A percentile compares a stretch with the other conserved stretches of the same genome.
These are phyloP conservation scores for Zonotrichia leucophrys DNA, from an alignment of 2,113 vertebrate genomes.

Conservation along the genomic window DNA sequence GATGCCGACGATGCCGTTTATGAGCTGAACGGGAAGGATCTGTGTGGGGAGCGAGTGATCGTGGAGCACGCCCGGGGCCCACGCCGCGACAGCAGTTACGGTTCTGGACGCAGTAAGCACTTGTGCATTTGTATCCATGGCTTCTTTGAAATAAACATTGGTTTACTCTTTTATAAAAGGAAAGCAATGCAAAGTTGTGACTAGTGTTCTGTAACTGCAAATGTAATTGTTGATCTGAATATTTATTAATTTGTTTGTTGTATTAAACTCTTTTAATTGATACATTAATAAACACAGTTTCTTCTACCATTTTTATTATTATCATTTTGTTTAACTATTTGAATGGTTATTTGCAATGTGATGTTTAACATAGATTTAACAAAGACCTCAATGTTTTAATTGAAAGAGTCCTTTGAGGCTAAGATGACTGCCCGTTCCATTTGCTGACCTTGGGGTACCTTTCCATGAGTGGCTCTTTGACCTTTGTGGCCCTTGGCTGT, in stretches of 20 bases:
- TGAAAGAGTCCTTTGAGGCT: constrained; percentile 95
- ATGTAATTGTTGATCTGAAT: constrained; percentile 59
- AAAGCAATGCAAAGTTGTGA: constrained; percentile 31
- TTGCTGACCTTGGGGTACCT: constrained; percentile 97
- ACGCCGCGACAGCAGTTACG: constrained; percentile 87
- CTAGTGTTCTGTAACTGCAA: constrained; percentile 63
- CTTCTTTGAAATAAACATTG: constrained; percentile 40
- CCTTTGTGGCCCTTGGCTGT: constrained; percentile 95
- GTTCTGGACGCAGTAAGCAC: constrained; percentile 91
- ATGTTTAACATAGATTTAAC: constrained; percentile 95
- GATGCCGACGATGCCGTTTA: constrained; percentile 97
- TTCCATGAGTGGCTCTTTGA: constrained; percentile 94
- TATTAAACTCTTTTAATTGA: constrained; percentile 64
- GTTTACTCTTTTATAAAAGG: not conserved
- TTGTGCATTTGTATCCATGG: constrained; percentile 62
- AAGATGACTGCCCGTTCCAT: constrained; percentile 93
- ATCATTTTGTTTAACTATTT: constrained; percentile 69
- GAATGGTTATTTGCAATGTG: constrained; percentile 78
- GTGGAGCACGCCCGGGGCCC: constrained; percentile 85
- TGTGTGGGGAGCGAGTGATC: constrained; percentile 91
- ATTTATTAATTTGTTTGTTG: constrained; percentile 60
- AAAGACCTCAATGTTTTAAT: constrained; percentile 98
- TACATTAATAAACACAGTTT: constrained; percentile 66
- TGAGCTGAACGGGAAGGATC: constrained; percentile 94
- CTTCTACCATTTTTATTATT: constrained; percentile 69